Evolutionary conservation across 2,888 invertebrate genomes (phyloP), one percentile per base, ranked within the genome.

Genomic region (Halocaridina rubra): DNA sequence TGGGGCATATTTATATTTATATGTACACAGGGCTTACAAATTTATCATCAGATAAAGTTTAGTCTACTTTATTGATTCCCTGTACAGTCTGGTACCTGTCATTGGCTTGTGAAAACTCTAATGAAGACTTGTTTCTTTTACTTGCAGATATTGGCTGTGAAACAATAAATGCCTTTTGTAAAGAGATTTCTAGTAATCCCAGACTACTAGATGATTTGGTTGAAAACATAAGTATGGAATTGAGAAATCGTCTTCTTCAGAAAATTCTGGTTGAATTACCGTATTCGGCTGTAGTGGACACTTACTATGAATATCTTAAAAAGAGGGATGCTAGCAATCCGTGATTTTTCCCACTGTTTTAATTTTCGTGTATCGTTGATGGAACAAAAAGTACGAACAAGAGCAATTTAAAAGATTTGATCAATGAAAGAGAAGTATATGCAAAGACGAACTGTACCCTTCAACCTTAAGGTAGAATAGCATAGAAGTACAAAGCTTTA

Each of bases 71-170:
- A 10, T 46, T 61, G 5, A 30, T 69, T 69, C n/a, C n/a, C n/a
- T n/a, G n/a, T n/a, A n/a, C n/a, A n/a, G n/a, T n/a, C n/a, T n/a
- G n/a, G n/a, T n/a, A n/a, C n/a, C n/a, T n/a, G n/a, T n/a, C n/a
- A n/a, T n/a, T n/a, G n/a, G n/a, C n/a, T n/a, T n/a, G n/a, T n/a
- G n/a, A n/a, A n/a, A n/a, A n/a, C n/a, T n/a, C n/a, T 3, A 53
- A 53, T 4, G 8, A 10, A 53, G 2, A n/a, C 29, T 57, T 75
- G 19, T 29, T 53, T 19, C 39, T 39, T 57, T 57, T 4, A 30
- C 27, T 19, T 77, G 57, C 76, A 77, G 76, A 32, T 77, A n/a
- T 59, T 30, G 8, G 22, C 7, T 59, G 57, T 8, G 76, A 61
- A n/a, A 22, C 32, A 19, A 32, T 77, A 19, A 77, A 19, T 19